Conservation (phyloP, 2,113 vertebrate genomes). For the Solea solea region DNA sequence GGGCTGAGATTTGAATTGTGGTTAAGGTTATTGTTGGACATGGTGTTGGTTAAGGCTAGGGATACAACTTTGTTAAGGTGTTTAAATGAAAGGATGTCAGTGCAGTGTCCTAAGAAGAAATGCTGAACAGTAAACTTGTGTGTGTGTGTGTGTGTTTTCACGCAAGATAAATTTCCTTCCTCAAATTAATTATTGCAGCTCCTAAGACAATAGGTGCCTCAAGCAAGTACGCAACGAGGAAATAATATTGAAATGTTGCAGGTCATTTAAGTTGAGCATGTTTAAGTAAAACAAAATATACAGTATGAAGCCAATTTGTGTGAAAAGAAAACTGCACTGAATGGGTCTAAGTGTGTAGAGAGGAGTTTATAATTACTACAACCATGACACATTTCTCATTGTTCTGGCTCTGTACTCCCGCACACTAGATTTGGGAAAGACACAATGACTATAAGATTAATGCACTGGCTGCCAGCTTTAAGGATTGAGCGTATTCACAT, state of each 20-base stretch:
- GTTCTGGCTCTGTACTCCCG: not conserved
- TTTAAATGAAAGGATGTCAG: no score
- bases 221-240: conserved; percentile 15
- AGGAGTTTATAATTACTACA: no score
- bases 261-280: conserved; percentile 36
- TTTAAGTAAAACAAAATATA: conserved; percentile 19
- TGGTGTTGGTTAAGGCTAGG: no score
- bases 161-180: conserved; percentile 46
- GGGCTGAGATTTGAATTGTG: no score
- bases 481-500: not conserved
- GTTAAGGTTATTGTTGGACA: no score
- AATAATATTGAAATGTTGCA: conserved; percentile 22
- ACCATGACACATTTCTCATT: not conserved
- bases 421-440: not conserved
- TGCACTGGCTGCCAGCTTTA: not conserved
- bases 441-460: not conserved
- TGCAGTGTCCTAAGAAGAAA: no score
- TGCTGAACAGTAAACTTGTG: no score
- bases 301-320: not conserved
- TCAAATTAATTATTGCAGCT: conserved; percentile 64
- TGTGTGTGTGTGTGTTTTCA: conserved; percentile 15
- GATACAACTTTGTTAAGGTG: no score
- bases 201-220: conserved; percentile 49
- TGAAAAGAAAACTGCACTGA: not conserved
- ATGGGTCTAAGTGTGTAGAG: not conserved